These are phyloP conservation scores for Tridacna gigas DNA, from an alignment of 2,888 invertebrate genomes.

Conservation along the genomic window DNA sequence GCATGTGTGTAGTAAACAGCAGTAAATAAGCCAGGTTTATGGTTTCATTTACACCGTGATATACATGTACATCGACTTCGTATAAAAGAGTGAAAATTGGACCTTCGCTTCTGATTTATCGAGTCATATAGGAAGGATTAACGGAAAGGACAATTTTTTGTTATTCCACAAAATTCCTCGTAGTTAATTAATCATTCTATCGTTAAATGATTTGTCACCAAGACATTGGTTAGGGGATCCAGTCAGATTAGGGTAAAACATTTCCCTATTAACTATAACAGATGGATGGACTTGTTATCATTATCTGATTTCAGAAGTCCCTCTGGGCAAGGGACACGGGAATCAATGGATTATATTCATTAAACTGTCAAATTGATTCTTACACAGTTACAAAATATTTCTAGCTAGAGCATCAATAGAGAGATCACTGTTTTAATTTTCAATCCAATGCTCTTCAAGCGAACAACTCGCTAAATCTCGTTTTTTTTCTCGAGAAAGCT, in stretches of 20 bases:
- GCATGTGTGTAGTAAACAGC: too few relatives aligned
- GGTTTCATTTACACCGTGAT: too few relatives aligned
- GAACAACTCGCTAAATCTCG: constrained; percentile 60
- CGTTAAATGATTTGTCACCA: constrained; percentile 45
- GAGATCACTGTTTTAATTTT: constrained; percentile 67
- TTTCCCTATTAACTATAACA: constrained; percentile 53
- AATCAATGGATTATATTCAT: constrained; percentile 66
- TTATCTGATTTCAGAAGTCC: constrained; percentile 51
- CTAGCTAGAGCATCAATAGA: constrained; percentile 55
- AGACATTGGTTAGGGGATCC: constrained; percentile 33
- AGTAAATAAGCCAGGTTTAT: too few relatives aligned
- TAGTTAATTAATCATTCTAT: constrained; percentile 34
- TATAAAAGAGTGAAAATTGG: too few relatives aligned
- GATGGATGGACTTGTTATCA: constrained; percentile 56
- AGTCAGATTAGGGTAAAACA: constrained; percentile 31
- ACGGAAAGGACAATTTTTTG: not conserved
- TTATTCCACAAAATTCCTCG: constrained; percentile 1
- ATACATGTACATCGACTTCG: too few relatives aligned
- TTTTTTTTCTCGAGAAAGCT: constrained; percentile 54
- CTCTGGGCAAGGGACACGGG: constrained; percentile 40
- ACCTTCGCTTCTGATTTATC: too few relatives aligned
- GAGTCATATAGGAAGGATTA: not conserved
- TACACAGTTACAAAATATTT: constrained; percentile 65
- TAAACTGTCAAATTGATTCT: constrained; percentile 70
- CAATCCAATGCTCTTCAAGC: constrained; percentile 64